Evolutionary conservation across 2,888 invertebrate species (phyloP), one percentile per base, ranked within the genome.

Genomic region (Punctoribates punctum): DNA sequence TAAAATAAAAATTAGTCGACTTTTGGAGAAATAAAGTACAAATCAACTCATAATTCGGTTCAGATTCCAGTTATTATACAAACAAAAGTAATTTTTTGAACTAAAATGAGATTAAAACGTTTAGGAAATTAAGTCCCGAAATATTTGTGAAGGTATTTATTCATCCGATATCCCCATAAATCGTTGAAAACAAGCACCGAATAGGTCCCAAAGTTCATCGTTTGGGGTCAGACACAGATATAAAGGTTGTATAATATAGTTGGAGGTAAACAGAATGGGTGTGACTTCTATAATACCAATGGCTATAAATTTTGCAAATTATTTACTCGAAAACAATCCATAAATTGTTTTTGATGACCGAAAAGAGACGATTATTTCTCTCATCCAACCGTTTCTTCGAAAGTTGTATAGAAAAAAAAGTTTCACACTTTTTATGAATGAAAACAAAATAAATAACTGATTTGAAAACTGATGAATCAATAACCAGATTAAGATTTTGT

Each of bases 291-390:
- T 42, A 70, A 46, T 20, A 70, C 38, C n/a, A n/a, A 42, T 38
- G 38, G 70, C 70, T 23, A 70, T 70, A 70, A 70, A 70, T 70
- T 70, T 70, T 42, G 23, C 13, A 13, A 65, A 65, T 65, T 65
- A 70, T 70, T 70, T 70, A 70, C 70, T 42, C 46, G 13, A 42
- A 70, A 70, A 70, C 62, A 62, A 62, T 62, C 25, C 57, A 57
- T 11, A 57, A 13, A 23, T 23, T 57, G 9, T 57, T 23, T 57
- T 25, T 23, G 23, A 57, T 25, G 9, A 25, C 23, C 25, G 20
- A 57, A 20, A 51, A 51, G n/a, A 51, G 51, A n/a, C 13, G 42
- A 42, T 42, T 42, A 42, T 1, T 13, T 1, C 42, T 42, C 42
- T 42, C 11, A 42, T 9, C 42, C 11, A 42, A 42, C 42, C 42